These are phyloP conservation scores for Acronicta aceris DNA, from an alignment of 2,888 invertebrate genomes.

Conservation along the genomic window DNA sequence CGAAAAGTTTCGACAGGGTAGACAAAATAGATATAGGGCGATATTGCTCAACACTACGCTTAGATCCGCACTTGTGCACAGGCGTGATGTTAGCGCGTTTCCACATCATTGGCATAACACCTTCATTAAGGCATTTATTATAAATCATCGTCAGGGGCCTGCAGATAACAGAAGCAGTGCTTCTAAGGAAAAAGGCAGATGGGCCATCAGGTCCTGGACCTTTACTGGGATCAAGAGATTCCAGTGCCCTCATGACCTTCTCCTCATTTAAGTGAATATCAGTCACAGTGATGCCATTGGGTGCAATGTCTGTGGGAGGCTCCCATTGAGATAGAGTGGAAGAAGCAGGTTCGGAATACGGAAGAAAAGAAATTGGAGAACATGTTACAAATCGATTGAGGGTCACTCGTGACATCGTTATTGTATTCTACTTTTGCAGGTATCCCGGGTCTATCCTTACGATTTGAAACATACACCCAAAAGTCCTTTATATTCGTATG, in stretches of 20 bases:
- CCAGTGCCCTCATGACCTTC: neutral
- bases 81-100: conserved; percentile 4
- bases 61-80: conserved; percentile 9
- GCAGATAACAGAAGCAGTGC: neutral
- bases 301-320: neutral
- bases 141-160: conserved; percentile 3
- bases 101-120: neutral
- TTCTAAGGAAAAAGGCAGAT: conserved; percentile 1
- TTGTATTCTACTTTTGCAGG: conserved; percentile 3
- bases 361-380: conserved; percentile 4
- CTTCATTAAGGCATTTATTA: conserved; percentile 2
- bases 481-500: conserved; percentile 4
- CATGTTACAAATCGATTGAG: conserved; percentile 5
- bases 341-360: neutral
- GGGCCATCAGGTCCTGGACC: conserved; percentile 3
- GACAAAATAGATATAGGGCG: neutral
- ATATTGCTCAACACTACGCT: conserved; percentile 5
- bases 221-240: neutral
- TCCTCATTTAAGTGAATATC: neutral
- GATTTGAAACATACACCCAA: conserved; percentile 5
- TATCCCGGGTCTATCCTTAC: conserved; percentile 3
- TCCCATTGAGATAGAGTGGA: neutral
- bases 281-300: neutral
- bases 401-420: neutral
- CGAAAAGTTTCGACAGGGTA: no score